These are phyloP conservation scores for Pyrrhura leucotis DNA, from an alignment of 2,797 vertebrate genomes.

Conservation along the genomic window DNA sequence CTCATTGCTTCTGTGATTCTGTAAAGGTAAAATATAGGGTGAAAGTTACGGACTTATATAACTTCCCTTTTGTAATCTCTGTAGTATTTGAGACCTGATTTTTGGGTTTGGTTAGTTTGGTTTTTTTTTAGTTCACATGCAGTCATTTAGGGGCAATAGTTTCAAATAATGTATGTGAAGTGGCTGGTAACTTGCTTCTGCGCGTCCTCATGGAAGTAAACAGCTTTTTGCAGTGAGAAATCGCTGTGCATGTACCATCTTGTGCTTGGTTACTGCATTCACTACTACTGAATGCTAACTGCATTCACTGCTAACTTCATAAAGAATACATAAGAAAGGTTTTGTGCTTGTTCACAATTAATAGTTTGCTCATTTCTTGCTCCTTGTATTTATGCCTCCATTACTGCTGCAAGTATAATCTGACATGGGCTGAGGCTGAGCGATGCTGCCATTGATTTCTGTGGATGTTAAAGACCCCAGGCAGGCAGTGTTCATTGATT, in stretches of 20 bases:
- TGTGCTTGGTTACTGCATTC: not conserved
- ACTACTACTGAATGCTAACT: not conserved
- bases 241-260: not conserved
- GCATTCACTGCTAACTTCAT: not conserved
- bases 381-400: not conserved
- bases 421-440: not conserved
- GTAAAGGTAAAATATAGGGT: not conserved
- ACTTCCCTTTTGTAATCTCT: not conserved
- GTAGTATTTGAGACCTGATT: not conserved
- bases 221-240: not conserved
- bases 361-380: conserved; percentile 30
- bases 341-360: not conserved
- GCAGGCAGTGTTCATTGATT: not conserved
- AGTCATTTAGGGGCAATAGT: not conserved
- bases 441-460: conserved; percentile 36
- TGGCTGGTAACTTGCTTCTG: not conserved
- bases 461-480: conserved; percentile 6
- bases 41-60: not conserved
- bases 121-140: not conserved
- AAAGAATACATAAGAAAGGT: not conserved
- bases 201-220: not conserved
- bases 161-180: not conserved
- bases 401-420: not conserved
- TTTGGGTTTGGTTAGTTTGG: not conserved
- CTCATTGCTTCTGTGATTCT: not conserved